A percentile compares a stretch with the other conserved stretches of the same genome.
Evolutionary conservation across 2,888 invertebrate species (phyloP).

Genomic region (Metellina segmentata): DNA sequence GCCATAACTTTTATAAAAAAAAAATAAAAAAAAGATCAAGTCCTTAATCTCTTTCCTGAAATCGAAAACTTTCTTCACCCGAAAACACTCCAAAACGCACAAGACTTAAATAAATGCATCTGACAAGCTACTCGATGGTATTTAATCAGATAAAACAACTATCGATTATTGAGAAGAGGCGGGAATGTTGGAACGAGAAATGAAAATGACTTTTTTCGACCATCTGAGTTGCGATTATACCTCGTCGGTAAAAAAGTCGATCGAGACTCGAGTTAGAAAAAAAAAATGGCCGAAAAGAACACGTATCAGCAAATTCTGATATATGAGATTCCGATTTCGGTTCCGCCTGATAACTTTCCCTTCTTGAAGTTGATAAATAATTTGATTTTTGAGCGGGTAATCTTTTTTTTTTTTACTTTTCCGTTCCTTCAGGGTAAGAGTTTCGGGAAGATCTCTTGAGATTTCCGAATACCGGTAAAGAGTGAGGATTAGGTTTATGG

Average conservation of each 20-base stretch:
- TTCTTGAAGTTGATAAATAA: slow-evolving; percentile 30
- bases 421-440: neutral
- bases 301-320: slow-evolving; percentile 48
- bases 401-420: neutral
- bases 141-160: slow-evolving; percentile 13
- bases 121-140: neutral
- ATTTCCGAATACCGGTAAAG: neutral
- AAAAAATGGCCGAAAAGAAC: slow-evolving; percentile 19
- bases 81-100: neutral
- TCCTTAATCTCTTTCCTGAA: neutral
- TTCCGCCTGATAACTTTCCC: slow-evolving; percentile 7
- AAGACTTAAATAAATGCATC: neutral
- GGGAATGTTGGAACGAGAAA: neutral
- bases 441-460: neutral
- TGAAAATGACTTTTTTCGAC: neutral
- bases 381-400: slow-evolving; percentile 22
- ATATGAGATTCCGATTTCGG: slow-evolving; percentile 33
- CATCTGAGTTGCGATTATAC: neutral
- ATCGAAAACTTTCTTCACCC: neutral
- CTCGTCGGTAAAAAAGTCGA: neutral
- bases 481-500: neutral
- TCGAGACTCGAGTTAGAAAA: neutral
- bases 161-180: slow-evolving; percentile 10
- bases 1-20: neutral
- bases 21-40: neutral